phyloP scores from a whole-genome alignment of 2,113 vertebrate genomes.

The Microtus pennsylvanicus region DNA sequence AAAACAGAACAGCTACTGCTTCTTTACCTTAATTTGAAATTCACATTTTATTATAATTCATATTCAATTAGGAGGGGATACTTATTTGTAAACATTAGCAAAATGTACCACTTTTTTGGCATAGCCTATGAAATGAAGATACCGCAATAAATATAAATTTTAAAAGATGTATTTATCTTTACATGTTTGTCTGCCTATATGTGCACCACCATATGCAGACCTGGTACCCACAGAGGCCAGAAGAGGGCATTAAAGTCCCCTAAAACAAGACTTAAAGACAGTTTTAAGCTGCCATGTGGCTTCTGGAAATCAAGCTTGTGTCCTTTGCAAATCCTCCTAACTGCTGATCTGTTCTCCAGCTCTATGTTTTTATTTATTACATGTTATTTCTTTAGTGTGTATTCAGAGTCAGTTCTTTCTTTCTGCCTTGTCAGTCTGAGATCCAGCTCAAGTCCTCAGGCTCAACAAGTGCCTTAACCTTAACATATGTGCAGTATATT shows the following conservation, averaged over 20 bases:
- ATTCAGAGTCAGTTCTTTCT: no score
- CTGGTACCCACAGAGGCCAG: not conserved
- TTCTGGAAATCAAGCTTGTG: not conserved
- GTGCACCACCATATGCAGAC: not conserved
- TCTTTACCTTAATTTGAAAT: conserved; percentile 63
- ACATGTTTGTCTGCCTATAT: not conserved
- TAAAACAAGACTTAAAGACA: not conserved
- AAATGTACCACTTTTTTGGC: conserved; percentile 65
- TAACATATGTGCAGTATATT: not conserved
- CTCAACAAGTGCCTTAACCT: no score
- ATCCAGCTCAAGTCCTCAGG: no score
- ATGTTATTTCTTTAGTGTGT: not conserved
- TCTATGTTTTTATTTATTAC: no score
- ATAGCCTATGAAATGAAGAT: conserved; percentile 7
- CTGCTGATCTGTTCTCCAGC: not conserved
- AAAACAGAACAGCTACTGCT: conserved; percentile 27
- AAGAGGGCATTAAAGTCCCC: not conserved
- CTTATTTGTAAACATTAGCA: conserved; percentile 54
- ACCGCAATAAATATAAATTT: not conserved
- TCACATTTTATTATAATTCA: conserved; percentile 66
- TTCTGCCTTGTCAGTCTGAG: no score
- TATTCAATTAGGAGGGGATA: not conserved
- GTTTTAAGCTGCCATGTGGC: not conserved
- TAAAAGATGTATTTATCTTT: not conserved
- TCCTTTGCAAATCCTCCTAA: not conserved